Conservation (phyloP, 2,113 vertebrate genomes). For the Labeo rohita region DNA sequence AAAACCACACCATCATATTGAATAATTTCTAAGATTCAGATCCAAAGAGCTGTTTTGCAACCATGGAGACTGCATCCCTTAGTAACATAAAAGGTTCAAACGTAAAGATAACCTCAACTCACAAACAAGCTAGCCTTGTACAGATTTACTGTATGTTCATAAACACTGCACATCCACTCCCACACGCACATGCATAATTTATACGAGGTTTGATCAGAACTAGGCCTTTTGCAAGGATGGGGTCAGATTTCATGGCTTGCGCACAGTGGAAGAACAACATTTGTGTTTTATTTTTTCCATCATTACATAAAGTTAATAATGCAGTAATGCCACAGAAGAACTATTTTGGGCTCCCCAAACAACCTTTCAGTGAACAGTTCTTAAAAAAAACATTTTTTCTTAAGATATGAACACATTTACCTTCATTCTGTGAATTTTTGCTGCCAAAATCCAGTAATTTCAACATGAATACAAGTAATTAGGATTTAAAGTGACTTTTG, state of each 20-base stretch:
- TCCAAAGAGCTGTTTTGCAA: conserved; percentile 49
- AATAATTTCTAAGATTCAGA: neutral
- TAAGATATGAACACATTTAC: neutral
- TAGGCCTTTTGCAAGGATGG: conserved; percentile 42
- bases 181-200: conserved; percentile 36
- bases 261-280: conserved; percentile 52
- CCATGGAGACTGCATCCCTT: conserved; percentile 64
- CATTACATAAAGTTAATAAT: neutral
- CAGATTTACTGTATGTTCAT: neutral
- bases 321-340: neutral
- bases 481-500: too few species aligned
- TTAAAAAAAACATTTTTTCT: neutral
- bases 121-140: neutral
- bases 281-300: conserved; percentile 11
- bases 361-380: neutral
- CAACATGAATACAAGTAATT: too few species aligned
- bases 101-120: conserved; percentile 10
- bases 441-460: neutral
- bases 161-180: conserved; percentile 32
- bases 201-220: conserved; percentile 19
- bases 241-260: conserved; percentile 58
- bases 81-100: conserved; percentile 27
- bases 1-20: neutral
- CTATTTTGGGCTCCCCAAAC: neutral
- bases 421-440: neutral